phyloP scores from a whole-genome alignment of 2,888 invertebrate genomes.

The Ferdinandea cuprea region DNA sequence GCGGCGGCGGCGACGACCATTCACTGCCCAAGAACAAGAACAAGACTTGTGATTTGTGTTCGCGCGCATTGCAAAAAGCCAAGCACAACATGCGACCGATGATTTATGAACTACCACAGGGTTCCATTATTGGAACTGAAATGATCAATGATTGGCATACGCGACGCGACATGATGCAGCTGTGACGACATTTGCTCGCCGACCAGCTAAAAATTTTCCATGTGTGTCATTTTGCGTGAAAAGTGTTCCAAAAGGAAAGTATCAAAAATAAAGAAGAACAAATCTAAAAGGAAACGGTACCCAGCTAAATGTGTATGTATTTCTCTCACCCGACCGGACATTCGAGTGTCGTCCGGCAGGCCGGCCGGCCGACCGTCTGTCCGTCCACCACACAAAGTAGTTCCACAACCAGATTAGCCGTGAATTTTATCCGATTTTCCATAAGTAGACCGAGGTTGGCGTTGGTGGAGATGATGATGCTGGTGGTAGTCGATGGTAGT shows the following conservation, averaged over 20 bases:
- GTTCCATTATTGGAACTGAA: constrained; percentile 67
- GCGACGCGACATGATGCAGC: constrained; percentile 61
- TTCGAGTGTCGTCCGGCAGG: no score
- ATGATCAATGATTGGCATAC: constrained; percentile 72
- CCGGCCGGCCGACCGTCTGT: no score
- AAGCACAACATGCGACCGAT: constrained; percentile 62
- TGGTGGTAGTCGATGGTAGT: no score
- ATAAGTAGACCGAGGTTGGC: constrained; percentile 48
- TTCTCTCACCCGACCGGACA: constrained; percentile 28
- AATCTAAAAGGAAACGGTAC: not conserved
- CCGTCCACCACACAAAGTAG: constrained; percentile 62
- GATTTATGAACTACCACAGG: constrained; percentile 69
- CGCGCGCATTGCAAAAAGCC: constrained; percentile 46
- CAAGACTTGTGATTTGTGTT: constrained; percentile 58
- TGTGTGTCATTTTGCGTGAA: constrained; percentile 53
- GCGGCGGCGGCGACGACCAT: no score
- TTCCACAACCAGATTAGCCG: constrained; percentile 69
- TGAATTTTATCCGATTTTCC: constrained; percentile 66
- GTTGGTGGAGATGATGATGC: constrained; percentile 9
- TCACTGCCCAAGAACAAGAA: not conserved
- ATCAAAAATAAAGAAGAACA: not conserved
- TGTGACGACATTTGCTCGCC: constrained; percentile 20
- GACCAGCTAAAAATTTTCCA: constrained; percentile 21
- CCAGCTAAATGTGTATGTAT: constrained; percentile 41
- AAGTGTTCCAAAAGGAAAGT: constrained; percentile 54